Conservation (phyloP, 2,113 vertebrate genomes). For the Paramisgurnus dabryanus region DNA sequence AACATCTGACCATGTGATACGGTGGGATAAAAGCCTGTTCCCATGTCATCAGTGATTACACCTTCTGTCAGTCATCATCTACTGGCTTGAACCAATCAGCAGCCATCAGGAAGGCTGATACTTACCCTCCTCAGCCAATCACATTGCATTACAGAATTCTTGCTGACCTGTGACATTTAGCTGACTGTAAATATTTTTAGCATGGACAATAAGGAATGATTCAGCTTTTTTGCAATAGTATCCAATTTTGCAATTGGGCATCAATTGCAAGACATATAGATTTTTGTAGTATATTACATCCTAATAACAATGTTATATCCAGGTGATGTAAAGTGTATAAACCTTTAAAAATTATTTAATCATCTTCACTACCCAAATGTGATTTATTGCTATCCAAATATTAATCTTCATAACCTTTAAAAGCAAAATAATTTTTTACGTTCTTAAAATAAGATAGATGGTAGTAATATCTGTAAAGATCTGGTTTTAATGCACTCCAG, state of each 20-base stretch:
- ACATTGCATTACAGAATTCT: neutral
- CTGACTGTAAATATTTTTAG: slow-evolving; percentile 22
- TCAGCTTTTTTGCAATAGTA: slow-evolving; percentile 31
- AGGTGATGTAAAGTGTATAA: neutral
- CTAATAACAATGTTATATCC: no score
- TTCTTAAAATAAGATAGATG: neutral
- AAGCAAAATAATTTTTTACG: no score
- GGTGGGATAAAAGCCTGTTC: neutral
- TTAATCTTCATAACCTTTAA: no score
- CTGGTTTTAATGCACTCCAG: slow-evolving; percentile 4
- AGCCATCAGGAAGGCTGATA: neutral
- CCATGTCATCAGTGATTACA: slow-evolving; percentile 22
- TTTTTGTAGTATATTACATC: neutral
- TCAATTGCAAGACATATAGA: no score
- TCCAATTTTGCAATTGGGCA: no score
- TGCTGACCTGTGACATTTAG: slow-evolving; percentile 44
- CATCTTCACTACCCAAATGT: neutral
- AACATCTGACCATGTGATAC: slow-evolving; percentile 22
- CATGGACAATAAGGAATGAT: slow-evolving; percentile 36
- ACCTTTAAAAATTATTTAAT: no score
- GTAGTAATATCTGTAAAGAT: neutral
- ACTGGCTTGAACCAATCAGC: slow-evolving; percentile 42
- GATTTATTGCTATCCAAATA: no score
- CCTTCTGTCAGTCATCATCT: slow-evolving; percentile 35
- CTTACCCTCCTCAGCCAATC: slow-evolving; percentile 27